A percentile compares a stretch with the other conserved stretches of the same genome.
These are phyloP conservation scores for Regulus satrapa DNA, from an alignment of 2,113 vertebrate genomes.

Conservation along the genomic window DNA sequence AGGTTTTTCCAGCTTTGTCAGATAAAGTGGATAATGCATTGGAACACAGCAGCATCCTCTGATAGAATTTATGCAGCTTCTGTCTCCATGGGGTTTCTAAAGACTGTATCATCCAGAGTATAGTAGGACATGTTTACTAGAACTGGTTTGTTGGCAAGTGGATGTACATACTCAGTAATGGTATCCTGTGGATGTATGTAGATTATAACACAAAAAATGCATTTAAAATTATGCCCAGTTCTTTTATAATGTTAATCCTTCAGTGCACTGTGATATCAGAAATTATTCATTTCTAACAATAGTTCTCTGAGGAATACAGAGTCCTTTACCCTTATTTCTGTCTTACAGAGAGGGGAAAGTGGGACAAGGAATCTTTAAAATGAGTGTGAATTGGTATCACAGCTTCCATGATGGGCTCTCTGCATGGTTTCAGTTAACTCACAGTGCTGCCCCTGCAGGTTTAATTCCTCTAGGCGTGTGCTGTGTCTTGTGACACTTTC, in stretches of 20 bases:
- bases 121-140: background rate
- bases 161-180: background rate
- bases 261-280: background rate
- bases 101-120: background rate
- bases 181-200: background rate
- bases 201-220: background rate
- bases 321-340: background rate
- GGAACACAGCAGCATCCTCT: background rate
- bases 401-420: background rate
- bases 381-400: background rate
- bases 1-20: background rate
- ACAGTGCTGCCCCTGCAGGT: background rate
- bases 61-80: background rate
- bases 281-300: background rate
- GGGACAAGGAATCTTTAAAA: background rate
- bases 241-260: background rate
- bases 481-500: background rate
- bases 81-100: background rate
- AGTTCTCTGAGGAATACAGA: background rate
- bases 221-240: background rate
- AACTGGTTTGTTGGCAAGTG: background rate
- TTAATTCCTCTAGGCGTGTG: rapidly evolving
- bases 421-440: background rate
- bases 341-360: background rate
- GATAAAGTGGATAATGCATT: background rate